Evolutionary conservation across 2,888 invertebrate species (phyloP), one percentile per base, ranked within the genome.

Genomic region (Chalcosyrphus nemorum): DNA sequence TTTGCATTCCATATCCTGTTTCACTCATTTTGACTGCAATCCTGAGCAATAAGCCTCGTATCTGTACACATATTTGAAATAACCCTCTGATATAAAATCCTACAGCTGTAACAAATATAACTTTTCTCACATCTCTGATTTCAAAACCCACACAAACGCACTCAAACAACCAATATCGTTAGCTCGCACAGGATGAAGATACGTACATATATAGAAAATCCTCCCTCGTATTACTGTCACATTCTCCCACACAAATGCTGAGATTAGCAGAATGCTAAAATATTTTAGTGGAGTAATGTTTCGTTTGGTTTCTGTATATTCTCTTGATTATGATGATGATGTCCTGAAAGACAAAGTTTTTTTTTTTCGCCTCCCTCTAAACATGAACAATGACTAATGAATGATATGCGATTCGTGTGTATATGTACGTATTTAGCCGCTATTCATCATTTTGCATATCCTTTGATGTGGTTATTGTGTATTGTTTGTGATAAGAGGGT

Each of bases 391-490:
- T 52, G 15, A 27, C 15, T 27, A 32, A 63, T 63, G 24, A 24
- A 57, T 41, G 24, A 45, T 9, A 43, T 17, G 11, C n/a, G 24
- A 4, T 47, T 38, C 15, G 19, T 52, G 50, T 50, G 41, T 72
- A 17, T 32, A 11, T 13, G 1, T 29, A 29, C 17, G 27, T 27
- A 9, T 35, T 17, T 45, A 68, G 47, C 27, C 61, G 47, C 21
- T 24, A 65, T 70, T 70, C 32, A 24, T 75, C 27, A 32, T 71
- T 71, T 66, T 59, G 59, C 52, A 52, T 71, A 59, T 77, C 81
- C 81, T 82, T 82, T 82, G 81, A 82, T 82, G 81, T 82, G 81
- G 81, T 66, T 77, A 27, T 52, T 52, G 41, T 63, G 43, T 29
- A 41, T 70, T 56, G 54, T 63, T 63, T 50, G 6, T 45, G 29